Percentiles rank a stretch among this genome's conserved stretches.
Evolutionary conservation across 2,113 vertebrate genomes (phyloP).

Genomic region (Australoheros scitulus): DNA sequence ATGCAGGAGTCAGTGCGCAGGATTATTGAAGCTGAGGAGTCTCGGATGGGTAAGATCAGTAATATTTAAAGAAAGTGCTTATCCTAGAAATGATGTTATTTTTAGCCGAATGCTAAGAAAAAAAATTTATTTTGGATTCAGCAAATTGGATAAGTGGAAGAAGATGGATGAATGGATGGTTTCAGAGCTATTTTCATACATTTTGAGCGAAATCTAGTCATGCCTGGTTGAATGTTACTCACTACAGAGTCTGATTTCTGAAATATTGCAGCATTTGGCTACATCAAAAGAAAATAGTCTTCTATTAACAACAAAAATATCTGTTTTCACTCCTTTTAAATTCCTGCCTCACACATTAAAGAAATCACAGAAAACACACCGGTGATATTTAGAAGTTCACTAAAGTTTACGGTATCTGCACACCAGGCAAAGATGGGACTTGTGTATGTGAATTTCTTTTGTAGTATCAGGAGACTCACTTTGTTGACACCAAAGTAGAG

Average conservation of each 20-base stretch:
- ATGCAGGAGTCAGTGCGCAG: conserved; percentile 98
- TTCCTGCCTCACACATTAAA: neutral
- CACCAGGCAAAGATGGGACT: neutral
- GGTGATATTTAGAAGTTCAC: neutral
- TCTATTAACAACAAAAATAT: neutral
- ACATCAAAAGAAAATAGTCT: neutral
- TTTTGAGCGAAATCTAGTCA: neutral
- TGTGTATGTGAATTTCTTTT: neutral
- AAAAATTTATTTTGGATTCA: neutral
- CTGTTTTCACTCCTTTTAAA: neutral
- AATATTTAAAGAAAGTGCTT: conserved; percentile 8
- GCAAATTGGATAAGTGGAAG: too few relatives aligned
- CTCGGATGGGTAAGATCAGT: conserved; percentile 89
- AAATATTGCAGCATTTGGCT: neutral
- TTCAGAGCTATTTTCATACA: neutral
- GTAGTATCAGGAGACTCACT: neutral
- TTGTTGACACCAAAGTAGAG: neutral
- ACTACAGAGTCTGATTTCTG: neutral
- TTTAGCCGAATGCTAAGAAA: neutral
- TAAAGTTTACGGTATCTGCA: neutral
- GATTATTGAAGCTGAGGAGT: conserved; percentile 95
- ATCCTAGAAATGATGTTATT: conserved; percentile 34
- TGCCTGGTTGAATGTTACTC: neutral
- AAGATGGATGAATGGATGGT: neutral
- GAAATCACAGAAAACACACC: neutral